These are phyloP conservation scores for Odobenus rosmarus DNA, from an alignment of 2,113 vertebrate genomes.

Conservation along the genomic window DNA sequence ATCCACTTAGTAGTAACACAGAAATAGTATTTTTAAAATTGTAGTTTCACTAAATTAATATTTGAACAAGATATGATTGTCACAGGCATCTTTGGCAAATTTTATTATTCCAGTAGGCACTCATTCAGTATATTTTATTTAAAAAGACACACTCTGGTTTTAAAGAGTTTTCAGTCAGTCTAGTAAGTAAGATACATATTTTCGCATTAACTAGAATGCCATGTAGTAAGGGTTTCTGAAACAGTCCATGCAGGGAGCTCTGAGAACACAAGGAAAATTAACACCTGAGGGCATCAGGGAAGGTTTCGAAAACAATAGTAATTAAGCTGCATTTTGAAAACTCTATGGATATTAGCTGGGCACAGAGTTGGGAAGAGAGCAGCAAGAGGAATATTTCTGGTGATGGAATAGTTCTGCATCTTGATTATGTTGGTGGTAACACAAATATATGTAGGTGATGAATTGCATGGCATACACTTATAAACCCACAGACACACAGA, in stretches of 20 bases:
- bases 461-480: neutral
- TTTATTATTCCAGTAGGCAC: neutral
- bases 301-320: neutral
- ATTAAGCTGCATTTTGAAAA: neutral
- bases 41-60: neutral
- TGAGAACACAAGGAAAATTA: neutral
- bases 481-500: neutral
- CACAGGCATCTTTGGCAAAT: neutral
- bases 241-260: neutral
- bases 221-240: neutral
- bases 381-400: neutral
- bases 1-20: neutral
- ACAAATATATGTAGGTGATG: neutral
- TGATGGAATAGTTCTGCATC: neutral
- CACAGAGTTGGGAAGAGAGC: neutral
- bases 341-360: neutral
- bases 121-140: neutral
- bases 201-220: neutral
- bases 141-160: neutral
- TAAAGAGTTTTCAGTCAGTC: neutral
- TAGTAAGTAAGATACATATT: neutral
- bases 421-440: neutral
- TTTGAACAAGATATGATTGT: slow-evolving; percentile 26
- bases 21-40: neutral
- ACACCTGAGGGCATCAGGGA: neutral